Evolutionary conservation across 2,113 vertebrate genomes (phyloP), one percentile per base, ranked within the genome.

Genomic region (Oncorhynchus gorbuscha): DNA sequence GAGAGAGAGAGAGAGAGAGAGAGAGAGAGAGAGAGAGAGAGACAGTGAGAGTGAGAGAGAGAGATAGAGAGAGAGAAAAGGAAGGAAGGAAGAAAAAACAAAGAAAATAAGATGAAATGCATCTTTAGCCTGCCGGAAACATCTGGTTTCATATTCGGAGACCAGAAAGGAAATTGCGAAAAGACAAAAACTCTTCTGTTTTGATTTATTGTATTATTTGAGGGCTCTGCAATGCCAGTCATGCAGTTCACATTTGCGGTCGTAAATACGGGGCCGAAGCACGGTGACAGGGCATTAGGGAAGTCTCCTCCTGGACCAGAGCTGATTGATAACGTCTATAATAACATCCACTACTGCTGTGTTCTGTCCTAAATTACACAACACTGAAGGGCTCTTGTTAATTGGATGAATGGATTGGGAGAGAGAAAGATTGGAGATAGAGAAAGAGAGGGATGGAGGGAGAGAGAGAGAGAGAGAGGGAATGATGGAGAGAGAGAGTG

Each of bases 131-230:
- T 93, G 94, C 93, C 92, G 93, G 93, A 96, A 97, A 98, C 97
- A 98, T 99, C 97, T 98, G 97, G 96, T 97, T 97, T 96, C 94
- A 95, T 96, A 96, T 97, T 96, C 89, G 86, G 88, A 83, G 94
- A 91, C 93, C 92, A 87, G 95, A 94, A 94, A 96, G 96, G 96
- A 96, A 98, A 98, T 97, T 98, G 94, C 95, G 93, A 89, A 92
- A 95, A 94, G 95, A 95, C 92, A 94, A 94, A 55, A 97, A 96
- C 94, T 96, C 94, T 96, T 96, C 91, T 95, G 95, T 96, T 97
- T 97, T 96, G 95, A 95, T 97, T 97, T 96, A 96, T 95, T 94
- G 94, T 94, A 96, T 96, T 95, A 95, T 96, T 94, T 92, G 93
- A 96, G 90, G 91, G 94, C 87, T 86, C 92, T 88, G 93, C 89